Conservation (phyloP, 2,888 invertebrate genomes). For the Neuroscelio doddi region DNA sequence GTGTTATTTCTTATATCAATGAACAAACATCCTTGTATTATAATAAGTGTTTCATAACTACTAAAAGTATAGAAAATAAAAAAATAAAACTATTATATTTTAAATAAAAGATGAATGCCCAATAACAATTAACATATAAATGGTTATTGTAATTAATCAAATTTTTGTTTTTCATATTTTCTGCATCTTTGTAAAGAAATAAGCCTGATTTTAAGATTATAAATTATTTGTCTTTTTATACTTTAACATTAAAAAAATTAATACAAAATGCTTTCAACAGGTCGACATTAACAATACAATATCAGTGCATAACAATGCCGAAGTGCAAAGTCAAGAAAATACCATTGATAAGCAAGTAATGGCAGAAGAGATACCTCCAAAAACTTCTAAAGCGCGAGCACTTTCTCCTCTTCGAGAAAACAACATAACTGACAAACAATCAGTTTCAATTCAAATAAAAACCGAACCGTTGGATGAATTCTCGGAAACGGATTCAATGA, state of each 20-base stretch:
- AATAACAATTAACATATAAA: too few relatives aligned
- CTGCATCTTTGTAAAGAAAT: too few relatives aligned
- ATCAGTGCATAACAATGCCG: conserved; percentile 20
- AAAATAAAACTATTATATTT: too few relatives aligned
- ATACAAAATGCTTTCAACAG: conserved; percentile 9
- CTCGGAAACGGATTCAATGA: conserved; percentile 56
- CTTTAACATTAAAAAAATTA: neutral
- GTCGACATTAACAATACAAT: conserved; percentile 23
- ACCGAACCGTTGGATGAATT: conserved; percentile 70
- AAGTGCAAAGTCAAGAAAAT: conserved; percentile 12
- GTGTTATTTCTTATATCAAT: conserved; percentile 3
- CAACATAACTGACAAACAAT: neutral
- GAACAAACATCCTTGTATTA: too few relatives aligned
- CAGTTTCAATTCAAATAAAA: conserved; percentile 68
- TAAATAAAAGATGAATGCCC: too few relatives aligned
- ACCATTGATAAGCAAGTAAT: conserved; percentile 17
- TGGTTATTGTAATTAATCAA: too few relatives aligned
- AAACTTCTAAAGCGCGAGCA: neutral
- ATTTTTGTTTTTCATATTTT: too few relatives aligned
- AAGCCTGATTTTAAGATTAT: too few relatives aligned
- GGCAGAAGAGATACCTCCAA: conserved; percentile 10
- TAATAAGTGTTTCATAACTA: too few relatives aligned
- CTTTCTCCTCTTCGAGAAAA: conserved; percentile 17
- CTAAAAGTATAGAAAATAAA: too few relatives aligned
- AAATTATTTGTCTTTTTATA: too few relatives aligned